Conservation (phyloP, 2,888 invertebrate species). For the Sinelater perroti region DNA sequence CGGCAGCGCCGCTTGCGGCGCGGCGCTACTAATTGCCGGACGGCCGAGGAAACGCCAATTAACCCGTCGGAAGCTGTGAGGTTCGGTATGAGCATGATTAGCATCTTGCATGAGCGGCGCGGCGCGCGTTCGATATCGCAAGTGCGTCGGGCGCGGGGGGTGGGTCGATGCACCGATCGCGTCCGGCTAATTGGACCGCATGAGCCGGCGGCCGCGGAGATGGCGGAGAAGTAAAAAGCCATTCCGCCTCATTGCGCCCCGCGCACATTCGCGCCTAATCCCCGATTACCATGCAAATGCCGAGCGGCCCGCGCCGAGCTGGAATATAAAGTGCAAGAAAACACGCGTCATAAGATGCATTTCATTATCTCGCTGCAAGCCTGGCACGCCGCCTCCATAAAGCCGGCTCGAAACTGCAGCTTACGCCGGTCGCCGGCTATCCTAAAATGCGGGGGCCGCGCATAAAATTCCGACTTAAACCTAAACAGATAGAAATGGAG, state of each 20-base stretch:
- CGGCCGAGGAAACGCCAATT: too few relatives aligned
- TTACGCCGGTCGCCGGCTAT: constrained; percentile 15
- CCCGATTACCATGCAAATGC: constrained; percentile 54
- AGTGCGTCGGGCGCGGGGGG: too few relatives aligned
- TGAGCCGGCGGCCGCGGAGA: neutral
- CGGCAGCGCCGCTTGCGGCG: constrained; percentile 9
- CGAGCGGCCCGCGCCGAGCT: constrained; percentile 41
- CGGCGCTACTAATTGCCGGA: too few relatives aligned
- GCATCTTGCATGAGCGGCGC: too few relatives aligned
- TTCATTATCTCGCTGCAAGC: constrained; percentile 42
- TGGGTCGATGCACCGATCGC: too few relatives aligned
- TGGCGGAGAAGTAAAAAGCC: constrained; percentile 13
- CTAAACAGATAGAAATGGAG: constrained; percentile 14
- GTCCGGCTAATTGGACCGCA: neutral
- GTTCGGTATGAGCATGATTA: too few relatives aligned
- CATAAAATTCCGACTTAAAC: constrained; percentile 9
- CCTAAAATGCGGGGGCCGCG: constrained; percentile 13
- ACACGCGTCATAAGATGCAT: constrained; percentile 43
- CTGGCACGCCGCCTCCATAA: constrained; percentile 27
- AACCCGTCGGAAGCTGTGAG: too few relatives aligned
- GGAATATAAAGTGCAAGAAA: constrained; percentile 48
- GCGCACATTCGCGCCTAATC: constrained; percentile 40
- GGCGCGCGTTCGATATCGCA: too few relatives aligned
- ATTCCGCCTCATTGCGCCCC: constrained; percentile 15
- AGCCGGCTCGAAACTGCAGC: constrained; percentile 30